A percentile compares a stretch with the other conserved stretches of the same genome.
phyloP scores from a whole-genome alignment of 2,888 invertebrate species.

The Archips xylosteana region DNA sequence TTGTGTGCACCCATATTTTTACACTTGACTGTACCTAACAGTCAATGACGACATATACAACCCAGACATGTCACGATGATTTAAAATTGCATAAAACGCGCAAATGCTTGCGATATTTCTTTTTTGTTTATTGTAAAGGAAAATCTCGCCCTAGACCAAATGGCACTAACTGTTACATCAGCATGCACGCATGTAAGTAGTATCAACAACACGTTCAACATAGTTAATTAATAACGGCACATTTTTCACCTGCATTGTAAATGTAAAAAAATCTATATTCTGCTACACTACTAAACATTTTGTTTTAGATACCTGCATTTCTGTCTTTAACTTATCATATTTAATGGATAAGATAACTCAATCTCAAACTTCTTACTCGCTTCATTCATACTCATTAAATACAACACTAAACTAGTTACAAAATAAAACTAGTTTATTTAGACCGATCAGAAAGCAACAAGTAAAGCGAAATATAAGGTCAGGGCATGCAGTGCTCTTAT shows the following conservation, averaged over 20 bases:
- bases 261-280: not conserved
- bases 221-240: slow-evolving; percentile 21
- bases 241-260: slow-evolving; percentile 8
- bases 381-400: not conserved
- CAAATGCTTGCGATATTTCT: slow-evolving; percentile 39
- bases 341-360: not conserved
- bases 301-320: not conserved
- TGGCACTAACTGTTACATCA: slow-evolving; percentile 24
- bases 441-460: slow-evolving; percentile 13
- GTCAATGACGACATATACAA: not conserved
- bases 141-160: slow-evolving; percentile 45
- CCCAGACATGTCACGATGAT: not conserved
- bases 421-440: too few species aligned
- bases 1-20: too few species aligned
- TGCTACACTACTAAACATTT: too few species aligned
- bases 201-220: slow-evolving; percentile 16
- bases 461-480: slow-evolving; percentile 60
- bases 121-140: slow-evolving; percentile 46
- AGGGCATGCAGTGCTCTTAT: slow-evolving; percentile 70
- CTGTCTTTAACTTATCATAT: not conserved
- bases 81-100: slow-evolving; percentile 1
- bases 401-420: too few species aligned
- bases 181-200: not conserved
- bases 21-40: not conserved
- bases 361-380: not conserved